Percentiles rank a stretch among this genome's conserved stretches.
Conservation (phyloP, 2,113 vertebrate species). For the Regulus satrapa region DNA sequence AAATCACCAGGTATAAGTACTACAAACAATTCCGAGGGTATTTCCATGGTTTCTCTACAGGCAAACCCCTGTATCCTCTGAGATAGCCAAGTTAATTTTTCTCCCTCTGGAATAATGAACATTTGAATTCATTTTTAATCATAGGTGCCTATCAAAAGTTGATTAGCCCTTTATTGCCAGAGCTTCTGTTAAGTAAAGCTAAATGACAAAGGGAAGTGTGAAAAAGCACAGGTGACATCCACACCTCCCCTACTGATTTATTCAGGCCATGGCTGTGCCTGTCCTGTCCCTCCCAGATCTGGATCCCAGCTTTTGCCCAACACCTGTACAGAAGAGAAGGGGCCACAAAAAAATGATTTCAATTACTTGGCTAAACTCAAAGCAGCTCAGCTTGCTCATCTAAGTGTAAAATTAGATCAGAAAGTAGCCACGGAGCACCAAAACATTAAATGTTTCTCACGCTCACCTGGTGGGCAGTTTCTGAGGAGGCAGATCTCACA, state of each 20-base stretch:
- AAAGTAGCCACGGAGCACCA: background rate
- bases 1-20: slow-evolving; percentile 3
- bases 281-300: background rate
- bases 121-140: background rate
- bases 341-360: background rate
- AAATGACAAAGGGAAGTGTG: background rate
- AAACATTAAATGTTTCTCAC: background rate
- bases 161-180: background rate
- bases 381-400: background rate
- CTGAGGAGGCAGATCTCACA: background rate
- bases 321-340: background rate
- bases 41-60: background rate
- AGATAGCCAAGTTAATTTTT: background rate
- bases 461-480: background rate
- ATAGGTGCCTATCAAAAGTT: background rate
- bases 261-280: background rate
- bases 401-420: background rate
- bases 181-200: background rate
- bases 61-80: background rate
- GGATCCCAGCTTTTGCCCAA: background rate
- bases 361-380: background rate
- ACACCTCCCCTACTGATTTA: background rate
- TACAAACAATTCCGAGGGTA: background rate
- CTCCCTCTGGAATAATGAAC: background rate
- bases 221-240: background rate